Evolutionary conservation across 2,797 vertebrate species (phyloP), one percentile per base, ranked within the genome.

Genomic region (Acanthopagrus latus): DNA sequence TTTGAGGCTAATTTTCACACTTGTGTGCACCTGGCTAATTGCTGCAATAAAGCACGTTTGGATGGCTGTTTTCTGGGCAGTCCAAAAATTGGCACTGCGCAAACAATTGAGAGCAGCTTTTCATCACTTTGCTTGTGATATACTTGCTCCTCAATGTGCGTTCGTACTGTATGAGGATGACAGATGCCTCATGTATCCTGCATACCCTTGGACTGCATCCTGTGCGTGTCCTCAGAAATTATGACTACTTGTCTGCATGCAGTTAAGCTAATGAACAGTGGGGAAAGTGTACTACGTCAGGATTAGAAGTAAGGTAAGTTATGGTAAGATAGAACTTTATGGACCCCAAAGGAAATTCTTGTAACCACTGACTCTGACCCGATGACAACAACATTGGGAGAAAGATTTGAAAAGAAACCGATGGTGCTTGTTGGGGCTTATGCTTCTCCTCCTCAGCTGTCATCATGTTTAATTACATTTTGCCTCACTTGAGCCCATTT

Each of bases 1-100:
- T 58, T 62, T 29, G 9, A 59, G 50, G 52, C 38, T 41, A n/a
- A 21, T 76, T 64, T 67, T 69, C 12, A 67, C 29, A 71, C 56
- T 25, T 38, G 62, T 25, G 14, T 14, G 21, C 48, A 72, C 48
- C 54, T 75, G 71, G 74, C 62, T 48, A 65, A 72, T 64, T 27
- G 25, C 48, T 33, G 47, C n/a, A 46, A 13, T 38, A 67, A 54
- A n/a, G 62, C 72, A 73, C 59, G 55, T 70, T 57, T 57, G 48
- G 43, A 12, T 54, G 38, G 33, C 16, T 44, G 9, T 44, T 20
- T 38, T 18, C 20, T 21, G 54, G 56, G 20, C 23, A n/a, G 20
- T 66, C 7, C 17, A 23, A 16, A 58, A 60, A 63, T 16, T 27
- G 16, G 5, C 38, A 58, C 9, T 23, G 3, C 56, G 7, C n/a